Conservation (phyloP, 37 sponge, comb jelly and placozoan species). For the Corticium candelabrum region DNA sequence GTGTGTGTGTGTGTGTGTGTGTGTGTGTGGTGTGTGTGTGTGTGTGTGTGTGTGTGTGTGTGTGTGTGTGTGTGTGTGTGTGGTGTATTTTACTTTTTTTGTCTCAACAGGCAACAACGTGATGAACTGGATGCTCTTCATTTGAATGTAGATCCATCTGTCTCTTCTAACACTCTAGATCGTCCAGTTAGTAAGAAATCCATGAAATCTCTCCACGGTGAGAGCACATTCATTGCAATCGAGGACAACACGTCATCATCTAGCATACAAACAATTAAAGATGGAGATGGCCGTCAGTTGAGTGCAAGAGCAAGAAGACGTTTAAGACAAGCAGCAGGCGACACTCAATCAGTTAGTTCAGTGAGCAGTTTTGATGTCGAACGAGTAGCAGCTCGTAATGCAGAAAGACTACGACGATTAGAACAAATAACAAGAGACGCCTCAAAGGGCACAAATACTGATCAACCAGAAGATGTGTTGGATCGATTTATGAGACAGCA, state of each 20-base stretch:
- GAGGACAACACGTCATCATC: not conserved
- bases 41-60: conserved; percentile 6
- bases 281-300: not conserved
- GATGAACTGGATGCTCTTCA: not conserved
- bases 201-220: not conserved
- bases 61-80: no score
- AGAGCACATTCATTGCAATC: not conserved
- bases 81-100: no score
- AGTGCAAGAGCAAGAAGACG: not conserved
- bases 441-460: not conserved
- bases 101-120: not conserved
- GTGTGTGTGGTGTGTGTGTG: not conserved
- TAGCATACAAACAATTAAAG: no score
- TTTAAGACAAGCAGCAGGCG: not conserved
- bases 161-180: no score
- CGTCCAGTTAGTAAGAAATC: no score
- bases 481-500: conserved; percentile 1
- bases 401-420: not conserved
- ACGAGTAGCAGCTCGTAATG: not conserved
- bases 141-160: not conserved
- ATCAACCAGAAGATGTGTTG: not conserved
- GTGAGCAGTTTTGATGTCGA: not conserved
- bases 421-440: not conserved
- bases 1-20: no score
- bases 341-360: not conserved